Percentiles rank a stretch among this genome's conserved stretches.
These are phyloP conservation scores for Drosophila orena DNA, from an alignment of 1,140 invertebrate genomes.

Conservation along the genomic window DNA sequence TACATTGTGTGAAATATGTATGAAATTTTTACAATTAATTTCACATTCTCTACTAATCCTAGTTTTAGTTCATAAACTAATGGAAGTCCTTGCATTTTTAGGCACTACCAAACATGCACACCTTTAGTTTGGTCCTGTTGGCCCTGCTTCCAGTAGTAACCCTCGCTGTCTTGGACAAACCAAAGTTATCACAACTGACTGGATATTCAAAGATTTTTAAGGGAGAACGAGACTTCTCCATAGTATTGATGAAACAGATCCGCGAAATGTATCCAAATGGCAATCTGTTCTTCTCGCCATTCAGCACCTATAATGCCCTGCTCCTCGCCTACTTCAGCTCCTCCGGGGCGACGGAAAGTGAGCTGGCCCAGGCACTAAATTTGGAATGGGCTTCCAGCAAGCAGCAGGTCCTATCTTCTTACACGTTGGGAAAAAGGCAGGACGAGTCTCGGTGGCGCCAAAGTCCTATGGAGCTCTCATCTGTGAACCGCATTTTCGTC, in stretches of 20 bases:
- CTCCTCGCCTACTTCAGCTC: slow-evolving; percentile 92
- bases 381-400: slow-evolving; percentile 86
- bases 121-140: not conserved
- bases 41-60: too few relatives aligned
- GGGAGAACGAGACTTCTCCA: slow-evolving; percentile 89
- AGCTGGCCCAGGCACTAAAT: slow-evolving; percentile 88
- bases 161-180: not conserved
- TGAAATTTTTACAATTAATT: too few relatives aligned
- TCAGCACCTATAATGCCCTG: slow-evolving; percentile 92
- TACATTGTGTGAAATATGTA: too few relatives aligned
- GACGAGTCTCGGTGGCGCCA: slow-evolving; percentile 85
- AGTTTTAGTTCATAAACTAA: not conserved
- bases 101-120: not conserved
- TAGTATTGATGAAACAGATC: slow-evolving; percentile 88
- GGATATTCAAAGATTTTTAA: slow-evolving; percentile 83
- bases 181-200: not conserved
- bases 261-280: slow-evolving; percentile 87
- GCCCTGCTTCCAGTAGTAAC: not conserved
- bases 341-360: slow-evolving; percentile 88
- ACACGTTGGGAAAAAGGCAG: slow-evolving; percentile 87
- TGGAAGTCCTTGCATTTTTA: not conserved
- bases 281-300: slow-evolving; percentile 95
- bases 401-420: slow-evolving; percentile 87
- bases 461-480: slow-evolving; percentile 89
- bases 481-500: slow-evolving; percentile 92